Evolutionary conservation across 2,797 vertebrate species (phyloP), one percentile per base, ranked within the genome.

Genomic region (Coendou prehensilis): DNA sequence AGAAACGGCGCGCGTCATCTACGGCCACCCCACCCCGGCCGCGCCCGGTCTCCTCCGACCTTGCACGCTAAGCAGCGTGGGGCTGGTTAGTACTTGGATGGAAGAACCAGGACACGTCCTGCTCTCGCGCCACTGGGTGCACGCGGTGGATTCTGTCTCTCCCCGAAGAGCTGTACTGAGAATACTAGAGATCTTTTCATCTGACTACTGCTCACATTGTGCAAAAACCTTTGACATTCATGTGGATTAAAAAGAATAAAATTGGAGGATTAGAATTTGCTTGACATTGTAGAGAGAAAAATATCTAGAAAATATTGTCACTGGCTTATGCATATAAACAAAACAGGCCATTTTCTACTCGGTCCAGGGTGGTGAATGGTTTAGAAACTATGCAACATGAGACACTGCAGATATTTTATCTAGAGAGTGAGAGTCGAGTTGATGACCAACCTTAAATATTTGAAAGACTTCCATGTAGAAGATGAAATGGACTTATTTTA

Each of bases 401-500:
- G 50, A 78, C 9, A 47, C 26, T 10, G 41, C 4, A 89, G 52
- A 67, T 88, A 93, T 86, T 94, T 82, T 86, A 88, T 76, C 87
- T 88, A 37, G 41, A 87, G 50, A 81, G 91, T 85, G 6, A 94
- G 92, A 94, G 89, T 79, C 50, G 86, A 91, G n/a, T 82, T 95
- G 30, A 63, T 90, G 56, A 28, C 47, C 84, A n/a, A 17, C 71
- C 13, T 84, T 94, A 91, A 93, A 69, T 84, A 88, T 90, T 67
- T 88, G 84, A 94, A 94, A 54, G 73, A 80, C n/a, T 80, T 96
- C 59, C 15, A 47, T 86, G 26, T 76, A 89, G 37, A 90, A 94
- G 52, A 90, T 91, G 90, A 89, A 92, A 67, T 67, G 94, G 37
- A 63, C 17, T 87, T 91, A 84, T 56, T 89, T 88, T 90, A 28